Conservation (phyloP, 2,888 invertebrate species). For the Maniola hyperantus region DNA sequence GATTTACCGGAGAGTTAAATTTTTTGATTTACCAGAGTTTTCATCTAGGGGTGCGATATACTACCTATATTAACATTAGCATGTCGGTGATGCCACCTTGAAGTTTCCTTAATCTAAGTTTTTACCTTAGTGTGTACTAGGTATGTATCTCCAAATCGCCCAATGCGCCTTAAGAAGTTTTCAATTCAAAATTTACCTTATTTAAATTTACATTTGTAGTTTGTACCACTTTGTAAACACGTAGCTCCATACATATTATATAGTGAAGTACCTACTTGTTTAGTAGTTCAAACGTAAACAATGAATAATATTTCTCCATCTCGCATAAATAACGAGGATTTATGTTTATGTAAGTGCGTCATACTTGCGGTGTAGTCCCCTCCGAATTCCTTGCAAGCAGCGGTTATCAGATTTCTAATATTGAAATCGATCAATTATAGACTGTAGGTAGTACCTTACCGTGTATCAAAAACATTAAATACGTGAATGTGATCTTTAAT, state of each 20-base stretch:
- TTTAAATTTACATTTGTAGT: not conserved
- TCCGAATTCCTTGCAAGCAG: constrained; percentile 51
- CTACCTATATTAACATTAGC: too few relatives aligned
- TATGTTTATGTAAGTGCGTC: constrained; percentile 32
- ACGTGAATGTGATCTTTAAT: too few relatives aligned
- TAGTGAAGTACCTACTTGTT: not conserved
- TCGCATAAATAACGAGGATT: constrained; percentile 35
- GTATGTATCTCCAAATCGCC: too few relatives aligned
- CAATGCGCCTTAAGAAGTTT: too few relatives aligned
- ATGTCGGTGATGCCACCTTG: too few relatives aligned
- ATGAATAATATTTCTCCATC: constrained; percentile 26
- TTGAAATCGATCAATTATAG: constrained; percentile 63
- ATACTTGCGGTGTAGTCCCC: constrained; percentile 38
- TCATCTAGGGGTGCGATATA: too few relatives aligned
- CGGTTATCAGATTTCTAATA: constrained; percentile 62
- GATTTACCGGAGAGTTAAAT: too few relatives aligned
- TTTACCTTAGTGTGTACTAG: too few relatives aligned
- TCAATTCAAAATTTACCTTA: too few relatives aligned
- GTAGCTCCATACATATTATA: not conserved
- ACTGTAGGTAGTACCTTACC: not conserved
- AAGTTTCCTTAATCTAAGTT: too few relatives aligned
- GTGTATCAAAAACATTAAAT: not conserved
- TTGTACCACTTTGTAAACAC: not conserved
- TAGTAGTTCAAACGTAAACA: constrained; percentile 16
- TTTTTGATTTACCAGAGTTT: too few relatives aligned